These are phyloP conservation scores for Andricus grossulariae DNA, from an alignment of 1,140 invertebrate species.

Conservation along the genomic window DNA sequence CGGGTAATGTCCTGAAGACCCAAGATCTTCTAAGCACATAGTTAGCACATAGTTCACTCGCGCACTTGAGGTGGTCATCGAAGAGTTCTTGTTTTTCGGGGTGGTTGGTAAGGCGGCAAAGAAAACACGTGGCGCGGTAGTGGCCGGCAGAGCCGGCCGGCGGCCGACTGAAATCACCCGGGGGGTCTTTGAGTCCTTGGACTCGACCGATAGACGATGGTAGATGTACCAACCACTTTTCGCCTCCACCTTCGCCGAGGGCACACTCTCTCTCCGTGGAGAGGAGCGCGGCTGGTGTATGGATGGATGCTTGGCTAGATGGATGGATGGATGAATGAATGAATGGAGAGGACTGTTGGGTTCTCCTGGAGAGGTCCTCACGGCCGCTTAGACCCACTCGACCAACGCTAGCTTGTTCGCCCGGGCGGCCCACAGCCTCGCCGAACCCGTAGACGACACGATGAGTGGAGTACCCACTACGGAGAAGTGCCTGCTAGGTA, in stretches of 20 bases:
- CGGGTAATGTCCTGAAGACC: too few species aligned
- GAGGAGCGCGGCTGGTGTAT: slow-evolving; percentile 61
- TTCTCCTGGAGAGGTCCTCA: slow-evolving; percentile 76
- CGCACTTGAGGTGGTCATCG: background rate
- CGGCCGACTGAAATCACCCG: slow-evolving; percentile 71
- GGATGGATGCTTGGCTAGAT: slow-evolving; percentile 58
- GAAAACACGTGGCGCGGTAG: slow-evolving; percentile 56
- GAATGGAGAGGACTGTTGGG: slow-evolving; percentile 75
- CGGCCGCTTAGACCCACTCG: slow-evolving; percentile 76
- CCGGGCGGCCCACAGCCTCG: slow-evolving; percentile 54
- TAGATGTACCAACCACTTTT: slow-evolving; percentile 69
- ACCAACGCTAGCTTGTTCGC: slow-evolving; percentile 56
- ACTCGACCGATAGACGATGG: slow-evolving; percentile 70
- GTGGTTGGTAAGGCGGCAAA: background rate
- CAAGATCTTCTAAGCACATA: too few species aligned
- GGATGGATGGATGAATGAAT: slow-evolving; percentile 71
- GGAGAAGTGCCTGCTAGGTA: slow-evolving; percentile 72
- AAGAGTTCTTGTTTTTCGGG: background rate
- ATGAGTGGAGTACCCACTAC: slow-evolving; percentile 74
- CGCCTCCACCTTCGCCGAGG: slow-evolving; percentile 72
- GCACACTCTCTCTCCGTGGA: slow-evolving; percentile 70
- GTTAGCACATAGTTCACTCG: background rate
- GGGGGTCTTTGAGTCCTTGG: slow-evolving; percentile 69
- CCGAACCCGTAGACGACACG: slow-evolving; percentile 63
- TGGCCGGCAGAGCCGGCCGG: slow-evolving; percentile 74